phyloP scores from a whole-genome alignment of 2,888 invertebrate genomes.

The Mimachlamys varia region DNA sequence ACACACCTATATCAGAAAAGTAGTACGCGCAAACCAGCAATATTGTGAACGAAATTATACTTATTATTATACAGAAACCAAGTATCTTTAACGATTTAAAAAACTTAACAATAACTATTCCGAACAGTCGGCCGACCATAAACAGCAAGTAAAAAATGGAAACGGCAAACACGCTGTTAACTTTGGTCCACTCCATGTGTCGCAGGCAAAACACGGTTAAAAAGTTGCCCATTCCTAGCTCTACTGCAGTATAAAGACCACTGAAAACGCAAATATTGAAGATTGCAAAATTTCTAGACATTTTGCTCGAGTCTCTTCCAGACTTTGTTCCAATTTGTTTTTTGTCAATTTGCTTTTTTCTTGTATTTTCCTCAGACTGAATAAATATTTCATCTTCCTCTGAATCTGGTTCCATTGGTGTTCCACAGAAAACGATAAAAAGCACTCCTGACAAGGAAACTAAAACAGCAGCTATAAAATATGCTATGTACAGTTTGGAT shows the following conservation, averaged over 20 bases:
- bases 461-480: not conserved
- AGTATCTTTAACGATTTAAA: not conserved
- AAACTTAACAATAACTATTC: not conserved
- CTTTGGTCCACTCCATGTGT: not conserved
- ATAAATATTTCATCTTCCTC: not conserved
- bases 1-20: not conserved
- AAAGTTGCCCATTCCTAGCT: not conserved
- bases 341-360: not conserved
- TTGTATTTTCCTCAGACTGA: not conserved
- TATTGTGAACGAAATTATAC: not conserved
- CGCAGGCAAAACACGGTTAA: not conserved
- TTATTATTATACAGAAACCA: not conserved
- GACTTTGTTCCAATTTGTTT: not conserved
- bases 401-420: not conserved
- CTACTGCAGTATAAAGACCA: not conserved
- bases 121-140: not conserved
- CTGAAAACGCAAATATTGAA: not conserved
- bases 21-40: not conserved
- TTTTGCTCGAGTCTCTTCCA: not conserved
- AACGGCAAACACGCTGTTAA: not conserved
- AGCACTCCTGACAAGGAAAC: not conserved
- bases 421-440: not conserved
- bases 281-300: not conserved
- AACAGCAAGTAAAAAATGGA: conserved; percentile 1
- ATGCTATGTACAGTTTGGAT: not conserved